phyloP scores from a whole-genome alignment of 2,797 vertebrate species.

The Platalea minor region DNA sequence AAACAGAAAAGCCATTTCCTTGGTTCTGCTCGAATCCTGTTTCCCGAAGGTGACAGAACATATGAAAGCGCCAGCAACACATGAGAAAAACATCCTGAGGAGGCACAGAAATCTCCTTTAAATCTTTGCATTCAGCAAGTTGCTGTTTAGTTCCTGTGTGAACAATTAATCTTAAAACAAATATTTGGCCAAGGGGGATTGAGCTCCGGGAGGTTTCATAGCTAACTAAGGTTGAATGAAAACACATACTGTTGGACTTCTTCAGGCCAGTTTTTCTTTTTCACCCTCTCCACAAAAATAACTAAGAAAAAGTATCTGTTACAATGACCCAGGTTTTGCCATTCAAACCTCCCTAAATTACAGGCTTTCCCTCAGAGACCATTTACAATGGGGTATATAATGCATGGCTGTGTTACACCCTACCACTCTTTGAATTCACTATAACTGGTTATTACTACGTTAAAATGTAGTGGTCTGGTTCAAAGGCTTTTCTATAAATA shows the following conservation, averaged over 20 bases:
- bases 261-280: slow-evolving; percentile 54
- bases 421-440: slow-evolving; percentile 71
- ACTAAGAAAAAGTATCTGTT: slow-evolving; percentile 73
- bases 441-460: slow-evolving; percentile 76
- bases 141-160: slow-evolving; percentile 48
- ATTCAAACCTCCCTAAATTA: slow-evolving; percentile 76
- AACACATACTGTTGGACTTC: slow-evolving; percentile 33
- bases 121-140: slow-evolving; percentile 7
- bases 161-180: slow-evolving; percentile 56
- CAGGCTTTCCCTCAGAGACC: slow-evolving; percentile 73
- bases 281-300: slow-evolving; percentile 73
- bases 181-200: slow-evolving; percentile 43
- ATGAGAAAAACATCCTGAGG: background rate
- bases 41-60: slow-evolving; percentile 15
- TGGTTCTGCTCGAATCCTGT: background rate
- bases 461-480: slow-evolving; percentile 70
- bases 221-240: slow-evolving; percentile 43
- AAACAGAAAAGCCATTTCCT: slow-evolving; percentile 28
- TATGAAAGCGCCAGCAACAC: background rate
- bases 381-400: slow-evolving; percentile 74
- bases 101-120: background rate
- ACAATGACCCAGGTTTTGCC: slow-evolving; percentile 74
- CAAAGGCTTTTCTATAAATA: slow-evolving; percentile 79
- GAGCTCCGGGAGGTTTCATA: slow-evolving; percentile 27
- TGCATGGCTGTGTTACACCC: slow-evolving; percentile 74